These are phyloP conservation scores for Xenopus borealis DNA, from an alignment of 2,113 vertebrate species.

Conservation along the genomic window DNA sequence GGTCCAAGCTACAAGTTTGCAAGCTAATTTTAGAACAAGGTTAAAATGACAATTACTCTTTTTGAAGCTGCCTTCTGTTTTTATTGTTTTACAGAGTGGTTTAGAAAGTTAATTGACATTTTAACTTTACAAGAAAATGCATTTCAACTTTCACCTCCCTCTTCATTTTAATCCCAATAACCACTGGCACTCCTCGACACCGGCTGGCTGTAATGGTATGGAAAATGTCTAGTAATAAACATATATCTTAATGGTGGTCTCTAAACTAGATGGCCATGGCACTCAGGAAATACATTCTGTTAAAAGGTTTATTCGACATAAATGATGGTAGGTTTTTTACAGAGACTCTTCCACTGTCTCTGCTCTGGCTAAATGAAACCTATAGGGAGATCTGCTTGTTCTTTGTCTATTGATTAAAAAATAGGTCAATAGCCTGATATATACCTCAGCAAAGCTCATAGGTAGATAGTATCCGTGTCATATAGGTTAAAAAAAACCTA, in stretches of 20 bases:
- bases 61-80: constrained; percentile 9
- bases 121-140: constrained; percentile 33
- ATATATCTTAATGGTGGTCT: constrained; percentile 47
- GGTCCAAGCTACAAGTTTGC: neutral
- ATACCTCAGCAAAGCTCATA: constrained; percentile 26
- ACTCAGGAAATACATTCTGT: constrained; percentile 46
- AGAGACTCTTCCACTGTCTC: constrained; percentile 34
- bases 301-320: constrained; percentile 32
- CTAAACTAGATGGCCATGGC: constrained; percentile 37
- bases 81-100: constrained; percentile 1
- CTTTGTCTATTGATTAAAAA: constrained; percentile 37
- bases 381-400: constrained; percentile 41
- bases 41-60: constrained; percentile 20
- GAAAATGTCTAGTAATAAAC: constrained; percentile 39
- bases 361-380: constrained; percentile 24
- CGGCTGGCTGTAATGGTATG: constrained; percentile 37
- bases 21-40: neutral
- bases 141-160: constrained; percentile 33
- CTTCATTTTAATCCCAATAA: constrained; percentile 41
- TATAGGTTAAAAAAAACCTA: neutral
- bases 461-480: neutral
- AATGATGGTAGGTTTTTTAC: constrained; percentile 35
- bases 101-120: constrained; percentile 18
- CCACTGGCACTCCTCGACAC: constrained; percentile 29
- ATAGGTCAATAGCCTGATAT: constrained; percentile 35